Conservation (phyloP, 2,888 invertebrate species). For the Diabrotica balteata region DNA sequence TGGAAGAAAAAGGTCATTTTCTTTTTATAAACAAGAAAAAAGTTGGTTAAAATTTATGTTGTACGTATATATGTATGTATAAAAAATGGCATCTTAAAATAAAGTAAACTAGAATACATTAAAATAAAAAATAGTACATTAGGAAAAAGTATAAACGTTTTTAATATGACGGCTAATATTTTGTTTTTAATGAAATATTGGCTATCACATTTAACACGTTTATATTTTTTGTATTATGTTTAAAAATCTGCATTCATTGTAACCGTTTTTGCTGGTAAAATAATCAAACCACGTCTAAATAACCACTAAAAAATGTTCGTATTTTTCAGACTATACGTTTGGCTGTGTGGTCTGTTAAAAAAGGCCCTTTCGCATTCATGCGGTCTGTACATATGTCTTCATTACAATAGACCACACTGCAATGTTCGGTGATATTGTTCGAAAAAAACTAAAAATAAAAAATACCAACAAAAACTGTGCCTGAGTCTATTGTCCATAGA, state of each 20-base stretch:
- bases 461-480: conserved; percentile 27
- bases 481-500: conserved; percentile 49
- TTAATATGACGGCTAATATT: no score
- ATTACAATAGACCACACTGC: conserved; percentile 37
- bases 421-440: conserved; percentile 34
- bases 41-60: no score
- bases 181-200: no score
- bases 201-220: no score
- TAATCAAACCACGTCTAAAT: background rate
- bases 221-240: background rate
- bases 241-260: background rate
- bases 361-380: conserved; percentile 31
- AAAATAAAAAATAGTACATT: no score
- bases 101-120: no score
- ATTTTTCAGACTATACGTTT: conserved; percentile 7
- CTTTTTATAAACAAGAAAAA: no score
- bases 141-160: no score
- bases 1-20: no score
- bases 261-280: background rate
- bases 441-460: conserved; percentile 33
- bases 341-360: conserved; percentile 25
- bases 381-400: conserved; percentile 38
- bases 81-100: no score
- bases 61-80: no score
- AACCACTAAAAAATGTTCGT: conserved; percentile 9